phyloP scores from a whole-genome alignment of 2,797 vertebrate species.

The Nyctibius grandis region DNA sequence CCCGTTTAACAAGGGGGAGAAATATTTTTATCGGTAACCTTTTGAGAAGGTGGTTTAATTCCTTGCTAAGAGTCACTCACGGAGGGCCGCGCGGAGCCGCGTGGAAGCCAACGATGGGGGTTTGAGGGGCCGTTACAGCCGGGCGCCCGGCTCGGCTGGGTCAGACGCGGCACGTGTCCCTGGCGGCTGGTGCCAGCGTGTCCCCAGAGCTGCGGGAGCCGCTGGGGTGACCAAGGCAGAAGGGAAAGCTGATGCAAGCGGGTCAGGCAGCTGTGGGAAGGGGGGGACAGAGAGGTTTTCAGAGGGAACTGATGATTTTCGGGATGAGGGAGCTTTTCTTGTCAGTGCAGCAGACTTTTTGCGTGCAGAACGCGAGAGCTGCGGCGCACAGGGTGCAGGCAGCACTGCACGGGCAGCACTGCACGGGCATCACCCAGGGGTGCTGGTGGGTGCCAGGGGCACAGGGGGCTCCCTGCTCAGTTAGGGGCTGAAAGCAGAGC shows the following conservation, averaged over 20 bases:
- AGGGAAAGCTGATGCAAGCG: fast-evolving
- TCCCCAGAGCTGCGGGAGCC: background rate
- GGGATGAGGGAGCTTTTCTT: too few species aligned
- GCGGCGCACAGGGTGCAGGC: fast-evolving
- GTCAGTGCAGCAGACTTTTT: fast-evolving
- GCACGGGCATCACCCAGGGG: fast-evolving
- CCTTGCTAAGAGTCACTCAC: background rate
- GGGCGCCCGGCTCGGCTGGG: background rate
- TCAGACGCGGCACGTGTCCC: fast-evolving
- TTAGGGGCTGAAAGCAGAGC: background rate
- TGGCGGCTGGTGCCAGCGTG: too few species aligned
- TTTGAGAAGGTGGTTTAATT: background rate
- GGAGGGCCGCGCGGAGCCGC: background rate
- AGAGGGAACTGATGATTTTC: background rate
- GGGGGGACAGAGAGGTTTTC: background rate
- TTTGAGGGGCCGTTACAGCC: background rate
- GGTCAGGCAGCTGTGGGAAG: background rate
- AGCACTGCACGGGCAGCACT: fast-evolving
- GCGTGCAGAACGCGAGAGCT: fast-evolving
- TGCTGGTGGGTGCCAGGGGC: background rate
- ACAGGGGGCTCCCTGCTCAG: fast-evolving
- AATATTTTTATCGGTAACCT: slow-evolving; percentile 10
- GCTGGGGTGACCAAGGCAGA: fast-evolving
- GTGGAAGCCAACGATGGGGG: background rate
- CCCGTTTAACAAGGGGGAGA: background rate